Evolutionary conservation across 2,113 vertebrate species (phyloP), one percentile per base, ranked within the genome.

Genomic region (Peucedramus taeniatus): DNA sequence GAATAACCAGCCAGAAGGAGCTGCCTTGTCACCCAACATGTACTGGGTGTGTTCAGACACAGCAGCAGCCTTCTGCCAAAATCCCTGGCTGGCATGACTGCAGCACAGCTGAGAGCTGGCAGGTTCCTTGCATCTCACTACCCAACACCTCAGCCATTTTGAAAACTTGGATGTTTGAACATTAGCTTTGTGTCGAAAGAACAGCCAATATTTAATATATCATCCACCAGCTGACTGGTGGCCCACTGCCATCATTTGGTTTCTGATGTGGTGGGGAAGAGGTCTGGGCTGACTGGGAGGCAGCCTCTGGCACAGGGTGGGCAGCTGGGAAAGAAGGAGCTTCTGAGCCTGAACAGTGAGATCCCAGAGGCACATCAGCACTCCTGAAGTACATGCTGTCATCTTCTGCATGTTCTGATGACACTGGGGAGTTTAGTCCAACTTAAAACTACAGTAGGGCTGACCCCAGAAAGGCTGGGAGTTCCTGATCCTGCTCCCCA

Each of bases 21-120:
- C 31, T 61, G 37, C 60, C 3, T 0, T 11, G 45, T 80, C 72
- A 81, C 5, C 4, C 59, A 53, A 35, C 1, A 4, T 0, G 0
- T 33, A 20, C 10, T 5, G 1, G 20, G 15, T 75, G 49, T 24
- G 18, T 10, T 81, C 77, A 72, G 51, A 45, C 42, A 71, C 40
- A 49, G 60, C 49, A 64, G 37, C 53, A 69, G 63, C n/a, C 5
- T 92, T 59, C 49, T 49, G 49, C 37, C 63, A 51, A 53, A 81
- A 66, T 11, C 51, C 33, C 51, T 45, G 68, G 42, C 39, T 0
- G 0, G n/a, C 4, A 4, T 0, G 7, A n/a, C 1, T 37, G 50
- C 0, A 0, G 50, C 54, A 70, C 31, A 74, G 45, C 39, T 78
- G 33, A 78, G 12, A 57, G 50, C 28, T n/a, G 50, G 42, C 45